phyloP scores from a whole-genome alignment of 2,113 vertebrate species.

The Paramormyrops kingsleyae region DNA sequence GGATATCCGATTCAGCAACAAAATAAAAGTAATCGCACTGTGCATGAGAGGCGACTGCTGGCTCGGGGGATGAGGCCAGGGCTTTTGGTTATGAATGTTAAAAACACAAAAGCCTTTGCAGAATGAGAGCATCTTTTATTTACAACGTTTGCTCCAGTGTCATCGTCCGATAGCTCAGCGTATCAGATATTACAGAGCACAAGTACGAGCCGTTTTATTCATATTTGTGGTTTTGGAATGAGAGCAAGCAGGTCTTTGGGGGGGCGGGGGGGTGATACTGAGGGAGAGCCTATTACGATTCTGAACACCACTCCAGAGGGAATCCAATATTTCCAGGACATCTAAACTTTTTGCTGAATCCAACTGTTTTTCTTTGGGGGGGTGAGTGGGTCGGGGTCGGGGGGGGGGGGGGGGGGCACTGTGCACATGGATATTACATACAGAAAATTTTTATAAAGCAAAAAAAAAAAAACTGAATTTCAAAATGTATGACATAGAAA shows the following conservation, averaged over 20 bases:
- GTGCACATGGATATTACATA: not conserved
- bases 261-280: not conserved
- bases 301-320: not conserved
- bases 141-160: conserved; percentile 1
- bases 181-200: conserved; percentile 29
- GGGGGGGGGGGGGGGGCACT: too few relatives aligned
- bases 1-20: not conserved
- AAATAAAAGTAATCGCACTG: not conserved
- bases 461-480: not conserved
- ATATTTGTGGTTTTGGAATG: conserved; percentile 26
- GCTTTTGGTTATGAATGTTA: not conserved
- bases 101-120: conserved; percentile 6
- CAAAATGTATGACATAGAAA: not conserved
- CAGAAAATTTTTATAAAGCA: not conserved
- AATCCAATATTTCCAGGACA: not conserved
- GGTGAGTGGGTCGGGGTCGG: too few relatives aligned
- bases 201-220: conserved; percentile 46
- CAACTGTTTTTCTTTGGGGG: not conserved
- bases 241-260: not conserved
- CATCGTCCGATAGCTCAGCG: conserved; percentile 6
- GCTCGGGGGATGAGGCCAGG: not conserved
- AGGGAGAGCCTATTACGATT: not conserved
- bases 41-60: not conserved
- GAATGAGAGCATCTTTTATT: conserved; percentile 19
- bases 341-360: not conserved